Evolutionary conservation across 2,888 invertebrate species (phyloP), one percentile per base, ranked within the genome.

Genomic region (Agelastica alni): DNA sequence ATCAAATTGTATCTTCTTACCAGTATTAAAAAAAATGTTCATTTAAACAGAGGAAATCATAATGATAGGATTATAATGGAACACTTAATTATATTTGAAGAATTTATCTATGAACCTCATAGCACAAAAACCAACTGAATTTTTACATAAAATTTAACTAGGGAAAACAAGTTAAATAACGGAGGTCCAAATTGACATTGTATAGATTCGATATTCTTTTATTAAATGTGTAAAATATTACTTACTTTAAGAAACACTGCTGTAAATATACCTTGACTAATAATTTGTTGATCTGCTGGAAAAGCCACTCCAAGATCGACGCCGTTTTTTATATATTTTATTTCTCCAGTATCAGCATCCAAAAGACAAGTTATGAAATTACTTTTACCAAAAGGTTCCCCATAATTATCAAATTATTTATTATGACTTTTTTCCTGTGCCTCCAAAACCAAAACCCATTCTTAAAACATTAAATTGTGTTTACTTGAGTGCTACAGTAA

Each of bases 341-440:
- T 86, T 73, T 89, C 89, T 47, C 86, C 85, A 56, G 79, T 83
- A 63, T 91, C 90, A 51, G 97, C 78, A 76, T 99, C 92, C n/a
- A 99, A 69, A 58, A 87, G 82, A 69, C 96, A 96, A 5, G 89
- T 96, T 67, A 99, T 91, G 0, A 93, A 89, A 80, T 99, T 98
- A 72, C 85, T 85, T 78, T 92, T 92, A 3, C 96, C 96, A 81
- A 90, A 98, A 0, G 93, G 77, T 77, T 90, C 88, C 7, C 99
- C 99, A 79, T 98, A 99, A 70, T 87, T 87, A 75, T 96, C 93
- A 81, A 99, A 99, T 70, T 96, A 91, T 66, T 87, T 91, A 39
- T 87, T 86, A 76, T 0, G 97, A 97, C 72, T 98, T 99, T 76
- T 98, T 99, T 3, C 98, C 99, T 0, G 99, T 99, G 9, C 98